phyloP scores from a whole-genome alignment of 2,797 vertebrate genomes.

The Knipowitschia caucasica region DNA sequence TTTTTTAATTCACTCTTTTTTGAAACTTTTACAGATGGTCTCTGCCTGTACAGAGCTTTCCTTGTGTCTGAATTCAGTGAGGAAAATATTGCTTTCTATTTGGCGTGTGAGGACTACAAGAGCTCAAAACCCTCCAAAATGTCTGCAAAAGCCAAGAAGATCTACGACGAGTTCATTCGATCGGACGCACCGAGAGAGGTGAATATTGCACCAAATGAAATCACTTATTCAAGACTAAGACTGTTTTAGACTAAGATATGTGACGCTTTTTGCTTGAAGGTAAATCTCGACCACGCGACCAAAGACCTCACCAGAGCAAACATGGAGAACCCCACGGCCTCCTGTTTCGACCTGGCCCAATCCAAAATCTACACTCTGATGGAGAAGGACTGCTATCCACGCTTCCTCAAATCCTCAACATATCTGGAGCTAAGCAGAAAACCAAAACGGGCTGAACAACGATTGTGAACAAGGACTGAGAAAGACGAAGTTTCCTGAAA shows the following conservation, averaged over 20 bases:
- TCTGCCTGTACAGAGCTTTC: slow-evolving; percentile 89
- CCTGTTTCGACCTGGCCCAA: slow-evolving; percentile 83
- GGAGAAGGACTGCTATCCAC: slow-evolving; percentile 94
- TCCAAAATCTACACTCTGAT: slow-evolving; percentile 87
- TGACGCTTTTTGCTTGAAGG: slow-evolving; percentile 61
- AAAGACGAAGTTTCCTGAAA: slow-evolving; percentile 1
- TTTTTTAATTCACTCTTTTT: slow-evolving; percentile 7
- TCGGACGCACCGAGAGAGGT: slow-evolving; percentile 92
- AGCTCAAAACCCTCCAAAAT: slow-evolving; percentile 84
- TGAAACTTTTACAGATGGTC: slow-evolving; percentile 77
- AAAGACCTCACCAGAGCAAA: slow-evolving; percentile 78
- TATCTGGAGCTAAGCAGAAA: slow-evolving; percentile 69
- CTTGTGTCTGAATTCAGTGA: slow-evolving; percentile 93
- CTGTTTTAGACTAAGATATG: not conserved
- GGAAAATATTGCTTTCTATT: slow-evolving; percentile 95
- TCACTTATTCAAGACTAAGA: not conserved
- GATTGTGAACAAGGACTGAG: not conserved
- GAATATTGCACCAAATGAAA: slow-evolving; percentile 12
- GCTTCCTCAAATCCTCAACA: slow-evolving; percentile 83
- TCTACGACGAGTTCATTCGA: slow-evolving; percentile 90
- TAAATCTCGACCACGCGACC: slow-evolving; percentile 90
- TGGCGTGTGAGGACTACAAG: slow-evolving; percentile 93
- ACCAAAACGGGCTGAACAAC: slow-evolving; percentile 38
- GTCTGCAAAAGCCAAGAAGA: slow-evolving; percentile 85
- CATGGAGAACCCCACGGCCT: slow-evolving; percentile 63